phyloP scores from a whole-genome alignment of 1,140 invertebrate genomes.

The Bombus cullumanus region DNA sequence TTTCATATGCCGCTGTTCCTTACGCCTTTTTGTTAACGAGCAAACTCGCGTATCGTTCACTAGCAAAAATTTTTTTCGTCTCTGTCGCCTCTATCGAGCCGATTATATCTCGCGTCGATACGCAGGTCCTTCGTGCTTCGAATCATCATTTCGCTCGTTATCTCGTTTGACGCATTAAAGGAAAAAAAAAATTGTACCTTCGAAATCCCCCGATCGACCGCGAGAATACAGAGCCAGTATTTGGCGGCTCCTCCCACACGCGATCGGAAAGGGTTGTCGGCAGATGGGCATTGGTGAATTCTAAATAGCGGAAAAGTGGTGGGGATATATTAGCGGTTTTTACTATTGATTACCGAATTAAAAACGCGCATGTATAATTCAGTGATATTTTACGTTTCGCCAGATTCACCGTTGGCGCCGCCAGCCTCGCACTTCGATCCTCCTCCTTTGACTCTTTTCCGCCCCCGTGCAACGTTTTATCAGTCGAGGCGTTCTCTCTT shows the following conservation, averaged over 20 bases:
- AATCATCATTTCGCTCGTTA: background rate
- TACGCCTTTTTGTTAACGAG: background rate
- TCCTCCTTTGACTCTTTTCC: no score
- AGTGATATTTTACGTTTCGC: constrained; percentile 66
- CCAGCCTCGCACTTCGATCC: constrained; percentile 14
- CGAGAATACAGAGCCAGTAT: constrained; percentile 22
- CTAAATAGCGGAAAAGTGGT: constrained; percentile 58
- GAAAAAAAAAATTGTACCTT: background rate
- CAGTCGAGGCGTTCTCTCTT: background rate
- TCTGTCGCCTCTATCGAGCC: background rate
- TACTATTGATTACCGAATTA: constrained; percentile 81
- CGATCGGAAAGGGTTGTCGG: constrained; percentile 63
- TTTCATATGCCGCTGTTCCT: background rate
- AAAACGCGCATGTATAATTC: constrained; percentile 81
- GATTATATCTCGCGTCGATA: background rate
- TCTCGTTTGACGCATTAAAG: background rate
- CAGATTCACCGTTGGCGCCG: constrained; percentile 51
- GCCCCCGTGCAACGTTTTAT: background rate
- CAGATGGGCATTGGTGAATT: constrained; percentile 63
- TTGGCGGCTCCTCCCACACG: constrained; percentile 70
- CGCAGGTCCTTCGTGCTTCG: background rate
- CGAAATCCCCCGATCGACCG: constrained; percentile 40
- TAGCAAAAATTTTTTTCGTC: background rate
- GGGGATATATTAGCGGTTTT: constrained; percentile 74
- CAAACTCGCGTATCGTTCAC: background rate